These are phyloP conservation scores for Phalloptychus januarius DNA, from an alignment of 2,797 vertebrate genomes.

Conservation along the genomic window DNA sequence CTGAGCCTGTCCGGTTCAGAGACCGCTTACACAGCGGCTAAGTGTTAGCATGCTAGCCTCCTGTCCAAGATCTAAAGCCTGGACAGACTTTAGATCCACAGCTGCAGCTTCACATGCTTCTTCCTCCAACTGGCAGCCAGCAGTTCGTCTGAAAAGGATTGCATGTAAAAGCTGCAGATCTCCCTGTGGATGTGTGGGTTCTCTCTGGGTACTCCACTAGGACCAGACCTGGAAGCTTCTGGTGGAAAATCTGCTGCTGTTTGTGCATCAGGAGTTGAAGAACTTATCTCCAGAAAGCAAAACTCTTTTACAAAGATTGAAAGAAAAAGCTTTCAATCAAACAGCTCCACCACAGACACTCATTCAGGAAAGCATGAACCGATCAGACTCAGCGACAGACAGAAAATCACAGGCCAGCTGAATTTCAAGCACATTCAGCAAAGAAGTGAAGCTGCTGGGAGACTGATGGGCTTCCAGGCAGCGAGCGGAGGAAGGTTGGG, in stretches of 20 bases:
- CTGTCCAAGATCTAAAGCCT: background rate
- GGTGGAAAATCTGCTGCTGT: background rate
- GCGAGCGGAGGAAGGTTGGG: slow-evolving; percentile 62
- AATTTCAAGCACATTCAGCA: slow-evolving; percentile 42
- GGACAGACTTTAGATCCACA: background rate
- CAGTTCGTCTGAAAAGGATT: too few relatives aligned
- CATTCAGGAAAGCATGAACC: slow-evolving; percentile 36
- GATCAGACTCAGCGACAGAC: slow-evolving; percentile 45
- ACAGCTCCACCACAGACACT: background rate
- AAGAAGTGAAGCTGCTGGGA: slow-evolving; percentile 43
- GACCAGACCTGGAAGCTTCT: background rate
- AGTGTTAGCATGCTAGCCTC: background rate
- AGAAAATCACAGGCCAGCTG: slow-evolving; percentile 40
- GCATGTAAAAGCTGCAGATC: too few relatives aligned
- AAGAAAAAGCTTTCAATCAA: background rate
- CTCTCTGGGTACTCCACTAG: too few relatives aligned
- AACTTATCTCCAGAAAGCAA: background rate
- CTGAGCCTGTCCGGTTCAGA: background rate
- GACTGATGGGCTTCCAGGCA: slow-evolving; percentile 69
- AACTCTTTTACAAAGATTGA: background rate
- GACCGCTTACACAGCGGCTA: background rate
- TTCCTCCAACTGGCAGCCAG: too few relatives aligned
- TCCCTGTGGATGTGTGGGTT: too few relatives aligned
- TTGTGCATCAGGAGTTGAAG: background rate
- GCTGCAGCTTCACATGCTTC: too few relatives aligned